A percentile compares a stretch with the other conserved stretches of the same genome.
These are phyloP conservation scores for Plebejus argus DNA, from an alignment of 2,888 invertebrate genomes.

Conservation along the genomic window DNA sequence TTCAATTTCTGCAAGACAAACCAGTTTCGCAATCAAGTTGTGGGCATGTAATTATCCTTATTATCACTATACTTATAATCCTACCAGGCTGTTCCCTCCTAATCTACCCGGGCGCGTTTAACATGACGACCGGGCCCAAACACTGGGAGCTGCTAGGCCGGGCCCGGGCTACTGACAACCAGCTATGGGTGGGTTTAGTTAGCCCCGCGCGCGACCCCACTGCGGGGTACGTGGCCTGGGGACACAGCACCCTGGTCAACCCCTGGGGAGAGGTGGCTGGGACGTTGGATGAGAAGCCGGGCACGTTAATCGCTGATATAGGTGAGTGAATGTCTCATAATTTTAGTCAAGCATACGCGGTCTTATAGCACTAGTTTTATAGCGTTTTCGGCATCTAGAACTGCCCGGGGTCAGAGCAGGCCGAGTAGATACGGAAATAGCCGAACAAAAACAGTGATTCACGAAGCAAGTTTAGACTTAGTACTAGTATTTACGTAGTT, in stretches of 20 bases:
- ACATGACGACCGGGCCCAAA: slow-evolving; percentile 96
- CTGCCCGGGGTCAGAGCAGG: no score
- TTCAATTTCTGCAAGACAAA: no score
- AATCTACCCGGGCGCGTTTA: slow-evolving; percentile 97
- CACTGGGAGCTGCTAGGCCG: slow-evolving; percentile 95
- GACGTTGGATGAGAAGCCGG: slow-evolving; percentile 85
- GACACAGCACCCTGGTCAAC: slow-evolving; percentile 90
- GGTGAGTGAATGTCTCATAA: slow-evolving; percentile 67
- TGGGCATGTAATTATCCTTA: no score
- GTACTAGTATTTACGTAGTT: no score
- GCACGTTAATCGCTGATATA: slow-evolving; percentile 87
- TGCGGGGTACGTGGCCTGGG: slow-evolving; percentile 92
- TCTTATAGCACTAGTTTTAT: no score
- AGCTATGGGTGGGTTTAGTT: slow-evolving; percentile 91
- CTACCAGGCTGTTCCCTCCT: slow-evolving; percentile 89
- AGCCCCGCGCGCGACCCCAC: slow-evolving; percentile 89
- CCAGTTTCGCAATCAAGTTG: no score
- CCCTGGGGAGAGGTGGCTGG: slow-evolving; percentile 91
- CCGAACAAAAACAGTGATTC: no score
- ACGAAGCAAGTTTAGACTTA: no score
- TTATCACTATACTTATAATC: no score
- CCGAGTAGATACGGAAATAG: no score
- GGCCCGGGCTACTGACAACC: slow-evolving; percentile 92
- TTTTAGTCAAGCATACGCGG: no score
- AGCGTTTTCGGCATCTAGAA: no score